Conservation (phyloP, 2,797 vertebrate species). For the Acridotheres tristis region DNA sequence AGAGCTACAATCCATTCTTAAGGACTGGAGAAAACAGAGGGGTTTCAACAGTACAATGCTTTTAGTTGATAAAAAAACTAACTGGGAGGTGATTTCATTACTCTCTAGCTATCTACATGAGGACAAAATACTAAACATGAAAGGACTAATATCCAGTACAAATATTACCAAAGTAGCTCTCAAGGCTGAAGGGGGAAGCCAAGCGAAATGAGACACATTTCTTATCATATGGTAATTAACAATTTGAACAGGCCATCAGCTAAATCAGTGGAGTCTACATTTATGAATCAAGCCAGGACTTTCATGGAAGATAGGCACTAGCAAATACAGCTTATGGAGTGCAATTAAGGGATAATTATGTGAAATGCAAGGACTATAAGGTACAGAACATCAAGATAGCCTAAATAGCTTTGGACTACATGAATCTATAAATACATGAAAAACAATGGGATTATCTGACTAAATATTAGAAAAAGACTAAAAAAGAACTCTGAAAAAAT, state of each 20-base stretch:
- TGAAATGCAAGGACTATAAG: not conserved
- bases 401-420: not conserved
- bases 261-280: not conserved
- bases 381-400: not conserved
- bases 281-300: not conserved
- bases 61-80: not conserved
- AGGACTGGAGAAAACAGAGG: not conserved
- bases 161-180: not conserved
- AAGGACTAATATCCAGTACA: not conserved
- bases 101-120: not conserved
- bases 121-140: not conserved
- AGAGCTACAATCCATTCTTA: not conserved
- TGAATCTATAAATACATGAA: not conserved
- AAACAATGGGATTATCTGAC: not conserved
- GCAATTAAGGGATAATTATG: not conserved
- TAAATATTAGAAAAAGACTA: not conserved
- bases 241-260: not conserved
- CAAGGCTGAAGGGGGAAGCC: not conserved
- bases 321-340: not conserved
- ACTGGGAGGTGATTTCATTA: not conserved
- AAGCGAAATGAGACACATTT: not conserved
- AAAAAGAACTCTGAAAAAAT: not conserved
- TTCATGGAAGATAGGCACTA: not conserved
- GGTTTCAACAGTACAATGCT: not conserved
- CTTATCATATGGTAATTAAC: not conserved